A percentile compares a stretch with the other conserved stretches of the same genome.
phyloP scores from a whole-genome alignment of 1,140 invertebrate genomes.

The Lethrus apterus region DNA sequence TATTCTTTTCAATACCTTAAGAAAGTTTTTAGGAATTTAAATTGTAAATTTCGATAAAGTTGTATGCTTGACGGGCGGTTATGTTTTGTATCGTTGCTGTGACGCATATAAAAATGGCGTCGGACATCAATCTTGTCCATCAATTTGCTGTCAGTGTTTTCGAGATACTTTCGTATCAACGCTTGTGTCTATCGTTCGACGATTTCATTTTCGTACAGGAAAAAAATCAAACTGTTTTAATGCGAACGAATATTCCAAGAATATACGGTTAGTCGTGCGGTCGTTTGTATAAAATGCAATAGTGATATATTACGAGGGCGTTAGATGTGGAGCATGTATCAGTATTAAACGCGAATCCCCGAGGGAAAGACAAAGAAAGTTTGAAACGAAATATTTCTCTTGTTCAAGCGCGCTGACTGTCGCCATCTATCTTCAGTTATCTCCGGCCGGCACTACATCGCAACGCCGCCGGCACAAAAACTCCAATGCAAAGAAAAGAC shows the following conservation, averaged over 20 bases:
- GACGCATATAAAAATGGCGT: conserved; percentile 12
- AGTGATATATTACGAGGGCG: too few species aligned
- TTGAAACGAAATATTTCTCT: conserved; percentile 32
- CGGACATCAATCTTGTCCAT: conserved; percentile 17
- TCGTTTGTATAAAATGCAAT: too few species aligned
- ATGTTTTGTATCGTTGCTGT: conserved; percentile 11
- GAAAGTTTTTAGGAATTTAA: too few species aligned
- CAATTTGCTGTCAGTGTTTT: conserved; percentile 14
- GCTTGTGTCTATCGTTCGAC: too few species aligned
- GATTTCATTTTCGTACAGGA: too few species aligned
- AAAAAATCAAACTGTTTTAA: too few species aligned
- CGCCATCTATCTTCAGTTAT: conserved; percentile 36
- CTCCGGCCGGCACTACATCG: conserved; percentile 29
- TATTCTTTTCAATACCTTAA: too few species aligned
- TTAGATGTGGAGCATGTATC: conserved; percentile 13
- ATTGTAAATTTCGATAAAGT: conserved; percentile 2
- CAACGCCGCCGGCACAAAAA: conserved; percentile 32
- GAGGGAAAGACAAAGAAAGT: conserved; percentile 31
- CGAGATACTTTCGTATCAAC: too few species aligned
- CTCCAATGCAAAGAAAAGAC: conserved; percentile 33
- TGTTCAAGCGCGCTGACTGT: conserved; percentile 32
- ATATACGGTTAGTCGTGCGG: too few species aligned
- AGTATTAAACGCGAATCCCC: conserved; percentile 14
- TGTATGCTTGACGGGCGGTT: conserved; percentile 13
- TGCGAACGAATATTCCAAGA: too few species aligned